These are phyloP conservation scores for Aphelenchoides avenae DNA, from an alignment of 1,140 invertebrate genomes.

Conservation along the genomic window DNA sequence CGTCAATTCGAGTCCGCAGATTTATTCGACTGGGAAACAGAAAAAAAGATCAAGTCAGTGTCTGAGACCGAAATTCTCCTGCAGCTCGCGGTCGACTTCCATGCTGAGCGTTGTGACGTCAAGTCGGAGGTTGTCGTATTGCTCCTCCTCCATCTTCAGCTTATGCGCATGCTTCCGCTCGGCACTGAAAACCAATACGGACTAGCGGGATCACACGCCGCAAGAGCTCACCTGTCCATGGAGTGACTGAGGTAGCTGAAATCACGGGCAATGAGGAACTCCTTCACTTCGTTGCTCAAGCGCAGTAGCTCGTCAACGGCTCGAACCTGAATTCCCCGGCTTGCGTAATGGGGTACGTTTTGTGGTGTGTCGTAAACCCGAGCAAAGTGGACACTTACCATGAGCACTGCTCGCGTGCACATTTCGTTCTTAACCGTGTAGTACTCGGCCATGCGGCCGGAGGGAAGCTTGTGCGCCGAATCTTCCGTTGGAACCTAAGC, in stretches of 20 bases:
- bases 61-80: conserved; percentile 30
- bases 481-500: conserved; percentile 18
- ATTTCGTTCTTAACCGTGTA: conserved; percentile 36
- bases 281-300: conserved; percentile 41
- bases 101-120: conserved; percentile 13
- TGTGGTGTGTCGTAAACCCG: conserved; percentile 6
- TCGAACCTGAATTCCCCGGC: background rate
- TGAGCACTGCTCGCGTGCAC: conserved; percentile 30
- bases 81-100: conserved; percentile 32
- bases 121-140: conserved; percentile 23
- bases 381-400: conserved; percentile 15
- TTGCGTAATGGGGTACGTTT: background rate
- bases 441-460: conserved; percentile 18
- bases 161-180: conserved; percentile 28
- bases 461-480: background rate
- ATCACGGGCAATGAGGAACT: conserved; percentile 42
- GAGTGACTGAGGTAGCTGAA: conserved; percentile 42
- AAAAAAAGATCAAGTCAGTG: too few species aligned
- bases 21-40: too few species aligned
- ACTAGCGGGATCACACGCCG: background rate
- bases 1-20: too few species aligned
- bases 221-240: conserved; percentile 30
- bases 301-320: conserved; percentile 21
- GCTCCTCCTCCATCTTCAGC: conserved; percentile 12
- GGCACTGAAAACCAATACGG: conserved; percentile 26